Base-by-base conservation (phyloP, 2,888 invertebrate genomes). In the Plebejus melissa region DNA sequence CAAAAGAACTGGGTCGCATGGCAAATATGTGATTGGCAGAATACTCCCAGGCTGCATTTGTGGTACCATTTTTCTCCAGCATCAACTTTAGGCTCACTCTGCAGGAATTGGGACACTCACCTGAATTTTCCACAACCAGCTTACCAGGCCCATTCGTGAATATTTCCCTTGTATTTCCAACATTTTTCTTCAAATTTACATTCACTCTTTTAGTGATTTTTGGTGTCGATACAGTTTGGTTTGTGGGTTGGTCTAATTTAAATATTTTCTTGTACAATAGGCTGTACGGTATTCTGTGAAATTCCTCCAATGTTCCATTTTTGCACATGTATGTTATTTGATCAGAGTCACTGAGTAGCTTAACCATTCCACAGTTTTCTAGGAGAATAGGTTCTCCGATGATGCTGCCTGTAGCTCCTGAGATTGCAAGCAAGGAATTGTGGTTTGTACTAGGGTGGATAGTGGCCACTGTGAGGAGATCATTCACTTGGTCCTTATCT, bases 1-100 rank as follows among this genome's bases (percentile, higher is more conserved):
- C 94, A 88, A 97, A 95, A 7, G 95, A 94, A 41, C 95, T 96
- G 0, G 97, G 97, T 75, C 94, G 94, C 94, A 97, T 96, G 1
- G 96, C 96, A 83, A 95, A 96, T 72, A 96, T 95, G 82, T 95
- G 95, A 41, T 91, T 90, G 4, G 95, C 95, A 28, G 94, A 92
- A 79, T 96, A 95, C 78, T 95, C 95, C 93, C 95, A 95, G 76
- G 95, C 93, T 0, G 93, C 92, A 83, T 88, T 94, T 5, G 89
- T 94, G 57, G 88, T 92, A 46, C 94, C 94, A 79, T 94, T 94
- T 78, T 93, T 93, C 72, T 93, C 94, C 81, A 95, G 94, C 76
- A 94, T 94, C 4, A 95, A 88, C 82, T 95, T 93, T 76, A 96
- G 86, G 74, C 93, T 94, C 0, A 96, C 95, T 81, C 95, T 94